Conservation (phyloP, 2,888 invertebrate genomes). For the Xestia xanthographa region DNA sequence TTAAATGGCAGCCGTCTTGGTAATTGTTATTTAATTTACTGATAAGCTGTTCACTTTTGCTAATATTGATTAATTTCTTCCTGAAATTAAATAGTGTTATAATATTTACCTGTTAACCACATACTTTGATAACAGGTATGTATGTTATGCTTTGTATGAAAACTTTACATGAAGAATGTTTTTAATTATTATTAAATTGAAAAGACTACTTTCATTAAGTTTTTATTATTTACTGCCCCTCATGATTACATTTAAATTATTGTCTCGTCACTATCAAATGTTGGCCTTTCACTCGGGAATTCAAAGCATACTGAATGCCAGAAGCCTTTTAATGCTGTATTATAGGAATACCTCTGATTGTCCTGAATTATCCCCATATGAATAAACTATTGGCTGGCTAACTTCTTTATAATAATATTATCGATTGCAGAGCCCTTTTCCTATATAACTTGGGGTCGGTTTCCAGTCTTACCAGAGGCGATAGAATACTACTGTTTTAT, state of each 20-base stretch:
- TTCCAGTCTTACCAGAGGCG: not conserved
- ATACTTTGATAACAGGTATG: not conserved
- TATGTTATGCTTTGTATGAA: not conserved
- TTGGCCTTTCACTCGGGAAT: not conserved
- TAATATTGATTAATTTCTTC: slow-evolving; percentile 4
- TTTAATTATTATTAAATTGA: not conserved
- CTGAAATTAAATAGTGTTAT: not conserved
- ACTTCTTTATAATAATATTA: not conserved
- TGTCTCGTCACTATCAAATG: not conserved
- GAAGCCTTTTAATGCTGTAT: not conserved
- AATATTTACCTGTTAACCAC: not conserved
- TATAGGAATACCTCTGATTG: not conserved
- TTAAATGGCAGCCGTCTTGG: slow-evolving; percentile 23
- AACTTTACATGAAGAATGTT: not conserved
- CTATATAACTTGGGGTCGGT: not conserved
- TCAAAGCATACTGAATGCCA: not conserved
- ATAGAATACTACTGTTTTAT: not conserved
- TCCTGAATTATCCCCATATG: not conserved
- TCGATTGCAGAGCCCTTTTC: not conserved
- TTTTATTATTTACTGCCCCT: not conserved
- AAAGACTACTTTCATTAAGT: not conserved
- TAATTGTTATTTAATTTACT: slow-evolving; percentile 3
- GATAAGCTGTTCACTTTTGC: slow-evolving; percentile 12
- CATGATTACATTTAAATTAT: not conserved
- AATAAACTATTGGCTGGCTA: not conserved